Conservation (phyloP, 53 echinoderm and acorn worm genomes). For the Actinopyga echinites region DNA sequence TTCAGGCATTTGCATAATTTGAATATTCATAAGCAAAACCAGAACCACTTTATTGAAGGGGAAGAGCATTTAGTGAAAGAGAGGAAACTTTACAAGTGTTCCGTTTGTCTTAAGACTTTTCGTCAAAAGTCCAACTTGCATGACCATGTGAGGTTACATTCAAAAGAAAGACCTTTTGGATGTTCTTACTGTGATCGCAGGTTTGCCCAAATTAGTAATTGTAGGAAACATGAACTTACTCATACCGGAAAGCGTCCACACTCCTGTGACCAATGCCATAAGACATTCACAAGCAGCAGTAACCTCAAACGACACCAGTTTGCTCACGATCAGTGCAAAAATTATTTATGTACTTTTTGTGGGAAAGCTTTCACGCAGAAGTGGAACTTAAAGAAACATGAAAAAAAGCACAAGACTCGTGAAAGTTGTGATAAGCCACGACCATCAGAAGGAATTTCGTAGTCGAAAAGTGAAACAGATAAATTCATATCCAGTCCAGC, state of each 20-base stretch:
- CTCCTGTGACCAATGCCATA: neutral
- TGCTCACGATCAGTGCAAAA: neutral
- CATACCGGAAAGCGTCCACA: neutral
- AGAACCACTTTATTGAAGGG: constrained; percentile 4
- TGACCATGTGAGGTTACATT: neutral
- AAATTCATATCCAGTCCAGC: too few relatives aligned
- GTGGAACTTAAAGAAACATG: constrained; percentile 26
- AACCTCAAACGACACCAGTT: constrained; percentile 6
- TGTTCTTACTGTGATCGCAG: constrained; percentile 2
- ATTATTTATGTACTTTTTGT: constrained; percentile 15
- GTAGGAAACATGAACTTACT: constrained; percentile 10
- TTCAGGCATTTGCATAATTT: constrained; percentile 18
- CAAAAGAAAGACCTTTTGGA: constrained; percentile 1
- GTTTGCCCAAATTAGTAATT: constrained; percentile 18
- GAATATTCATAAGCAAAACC: constrained; percentile 33
- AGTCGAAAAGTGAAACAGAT: too few relatives aligned
- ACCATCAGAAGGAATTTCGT: too few relatives aligned
- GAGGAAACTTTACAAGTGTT: neutral
- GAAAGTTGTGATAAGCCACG: too few relatives aligned
- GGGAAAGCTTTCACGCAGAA: constrained; percentile 20
- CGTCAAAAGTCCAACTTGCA: neutral
- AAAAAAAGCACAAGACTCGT: neutral
- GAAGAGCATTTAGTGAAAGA: constrained; percentile 1
- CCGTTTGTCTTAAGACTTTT: constrained; percentile 1
- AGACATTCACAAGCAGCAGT: constrained; percentile 20